A percentile compares a stretch with the other conserved stretches of the same genome.
phyloP scores from a whole-genome alignment of 2,888 invertebrate genomes.

The Thelaira solivaga region DNA sequence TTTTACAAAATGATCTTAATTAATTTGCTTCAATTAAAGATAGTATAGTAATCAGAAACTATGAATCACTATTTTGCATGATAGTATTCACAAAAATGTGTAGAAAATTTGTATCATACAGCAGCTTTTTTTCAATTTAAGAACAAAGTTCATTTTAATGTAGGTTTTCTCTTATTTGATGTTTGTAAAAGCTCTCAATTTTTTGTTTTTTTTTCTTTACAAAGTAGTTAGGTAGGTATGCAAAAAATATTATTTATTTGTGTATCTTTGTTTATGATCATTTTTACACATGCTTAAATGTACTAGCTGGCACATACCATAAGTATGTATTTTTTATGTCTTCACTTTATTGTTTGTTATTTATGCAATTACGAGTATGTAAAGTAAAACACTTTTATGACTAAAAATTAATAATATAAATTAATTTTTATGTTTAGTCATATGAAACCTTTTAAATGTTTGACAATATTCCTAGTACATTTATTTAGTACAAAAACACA shows the following conservation, averaged over 20 bases:
- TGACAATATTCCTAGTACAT: conserved; percentile 9
- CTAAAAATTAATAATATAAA: conserved; percentile 47
- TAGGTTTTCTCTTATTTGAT: too few relatives aligned
- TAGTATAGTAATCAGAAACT: conserved; percentile 52
- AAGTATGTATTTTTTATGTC: not conserved
- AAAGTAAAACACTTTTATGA: conserved; percentile 5
- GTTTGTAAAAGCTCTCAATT: too few relatives aligned
- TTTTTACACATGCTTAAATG: conserved; percentile 1
- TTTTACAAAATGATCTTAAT: conserved; percentile 54
- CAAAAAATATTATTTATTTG: conserved; percentile 15
- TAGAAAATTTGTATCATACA: not conserved
- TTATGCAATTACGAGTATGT: not conserved
- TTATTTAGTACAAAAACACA: not conserved
- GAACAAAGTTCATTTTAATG: conserved; percentile 58
- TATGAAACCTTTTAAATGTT: conserved; percentile 43
- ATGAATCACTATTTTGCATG: conserved; percentile 57
- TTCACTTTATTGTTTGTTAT: not conserved
- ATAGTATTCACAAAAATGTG: conserved; percentile 23
- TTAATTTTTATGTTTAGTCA: conserved; percentile 51
- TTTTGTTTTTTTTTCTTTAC: not conserved
- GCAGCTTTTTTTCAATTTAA: conserved; percentile 15
- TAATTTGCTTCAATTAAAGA: conserved; percentile 62
- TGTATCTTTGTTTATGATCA: conserved; percentile 9
- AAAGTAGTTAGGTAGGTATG: not conserved
- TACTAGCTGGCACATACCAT: not conserved